Percentiles rank a stretch among this genome's conserved stretches.
phyloP scores from a whole-genome alignment of 2,797 vertebrate species.

The Cephalopachus bancanus region DNA sequence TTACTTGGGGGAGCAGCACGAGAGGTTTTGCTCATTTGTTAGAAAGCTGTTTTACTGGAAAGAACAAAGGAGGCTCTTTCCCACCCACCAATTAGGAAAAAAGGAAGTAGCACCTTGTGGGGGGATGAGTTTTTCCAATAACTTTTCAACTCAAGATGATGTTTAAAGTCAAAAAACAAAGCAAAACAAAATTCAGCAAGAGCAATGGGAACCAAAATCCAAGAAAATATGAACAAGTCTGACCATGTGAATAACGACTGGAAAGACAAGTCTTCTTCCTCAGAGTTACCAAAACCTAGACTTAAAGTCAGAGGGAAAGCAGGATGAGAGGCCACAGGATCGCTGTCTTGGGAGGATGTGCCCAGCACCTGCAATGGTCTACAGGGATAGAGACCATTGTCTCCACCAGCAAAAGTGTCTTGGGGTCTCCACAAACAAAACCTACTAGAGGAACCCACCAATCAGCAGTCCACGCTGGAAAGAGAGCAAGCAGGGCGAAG shows the following conservation, averaged over 20 bases:
- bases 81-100: not conserved
- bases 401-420: not conserved
- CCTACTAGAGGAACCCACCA: not conserved
- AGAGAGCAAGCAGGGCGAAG: accelerated
- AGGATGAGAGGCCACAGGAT: not conserved
- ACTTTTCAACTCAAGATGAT: not conserved
- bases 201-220: not conserved
- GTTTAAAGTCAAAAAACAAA: not conserved
- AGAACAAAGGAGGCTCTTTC: not conserved
- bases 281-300: not conserved
- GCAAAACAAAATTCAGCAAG: not conserved
- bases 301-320: not conserved
- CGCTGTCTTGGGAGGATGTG: not conserved
- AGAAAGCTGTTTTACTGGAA: not conserved
- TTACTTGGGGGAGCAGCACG: not conserved
- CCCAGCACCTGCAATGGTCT: not conserved
- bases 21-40: not conserved
- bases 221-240: not conserved
- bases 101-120: not conserved
- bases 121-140: not conserved
- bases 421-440: not conserved
- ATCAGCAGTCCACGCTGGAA: not conserved
- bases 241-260: not conserved
- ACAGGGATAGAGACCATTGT: too few relatives aligned
- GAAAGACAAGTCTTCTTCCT: not conserved